phyloP scores from a whole-genome alignment of 2,113 vertebrate species.

The Phalacrocorax aristotelis region DNA sequence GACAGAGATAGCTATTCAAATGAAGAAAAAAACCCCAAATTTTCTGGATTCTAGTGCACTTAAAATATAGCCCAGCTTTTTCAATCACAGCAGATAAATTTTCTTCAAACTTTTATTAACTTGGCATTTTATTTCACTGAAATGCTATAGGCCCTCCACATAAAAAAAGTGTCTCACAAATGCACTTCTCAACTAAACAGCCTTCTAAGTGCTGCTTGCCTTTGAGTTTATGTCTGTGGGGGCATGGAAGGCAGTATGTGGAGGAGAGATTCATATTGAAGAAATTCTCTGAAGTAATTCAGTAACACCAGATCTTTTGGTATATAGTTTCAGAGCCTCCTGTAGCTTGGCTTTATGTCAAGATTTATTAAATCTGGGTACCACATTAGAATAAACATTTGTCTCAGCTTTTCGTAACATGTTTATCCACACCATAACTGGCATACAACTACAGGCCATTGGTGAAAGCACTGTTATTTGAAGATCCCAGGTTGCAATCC shows the following conservation, averaged over 20 bases:
- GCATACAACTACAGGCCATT: background rate
- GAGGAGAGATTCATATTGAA: background rate
- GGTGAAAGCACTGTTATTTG: background rate
- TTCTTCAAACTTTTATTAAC: background rate
- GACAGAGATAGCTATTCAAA: background rate
- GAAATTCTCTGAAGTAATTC: background rate
- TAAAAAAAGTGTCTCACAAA: background rate
- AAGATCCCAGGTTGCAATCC: background rate
- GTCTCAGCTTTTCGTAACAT: background rate
- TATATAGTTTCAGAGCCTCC: background rate
- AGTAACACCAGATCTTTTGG: background rate
- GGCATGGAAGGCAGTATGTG: background rate
- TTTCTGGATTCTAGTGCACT: background rate
- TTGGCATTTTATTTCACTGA: conserved; percentile 8
- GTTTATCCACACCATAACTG: background rate
- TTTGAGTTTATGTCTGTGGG: background rate
- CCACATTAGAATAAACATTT: background rate
- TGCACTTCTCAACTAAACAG: background rate
- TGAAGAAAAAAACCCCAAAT: background rate
- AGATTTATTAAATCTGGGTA: background rate
- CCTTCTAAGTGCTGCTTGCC: background rate
- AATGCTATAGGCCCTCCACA: background rate
- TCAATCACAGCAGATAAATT: background rate
- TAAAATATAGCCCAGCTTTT: background rate
- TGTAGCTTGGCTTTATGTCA: background rate